phyloP scores from a whole-genome alignment of 2,113 vertebrate genomes.

The Pristiophorus japonicus region DNA sequence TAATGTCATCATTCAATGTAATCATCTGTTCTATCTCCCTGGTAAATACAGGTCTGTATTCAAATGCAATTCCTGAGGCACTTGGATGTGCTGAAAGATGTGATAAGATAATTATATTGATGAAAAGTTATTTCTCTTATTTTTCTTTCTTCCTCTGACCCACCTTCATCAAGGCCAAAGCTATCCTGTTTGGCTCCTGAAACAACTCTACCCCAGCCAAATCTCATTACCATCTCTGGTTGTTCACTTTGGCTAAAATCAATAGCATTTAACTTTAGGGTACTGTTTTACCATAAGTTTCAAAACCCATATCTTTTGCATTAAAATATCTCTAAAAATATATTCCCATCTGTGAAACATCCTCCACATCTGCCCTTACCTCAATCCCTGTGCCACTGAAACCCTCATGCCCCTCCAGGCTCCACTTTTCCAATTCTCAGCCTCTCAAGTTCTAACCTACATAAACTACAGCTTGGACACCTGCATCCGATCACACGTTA shows the following conservation, averaged over 20 bases:
- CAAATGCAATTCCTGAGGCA: not conserved
- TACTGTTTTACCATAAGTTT: not conserved
- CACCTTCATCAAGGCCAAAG: too few species aligned
- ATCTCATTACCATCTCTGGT: not conserved
- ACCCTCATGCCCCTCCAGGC: not conserved
- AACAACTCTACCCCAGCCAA: not conserved
- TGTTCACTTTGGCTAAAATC: not conserved
- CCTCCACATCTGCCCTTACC: not conserved
- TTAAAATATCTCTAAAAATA: not conserved
- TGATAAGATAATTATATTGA: too few species aligned
- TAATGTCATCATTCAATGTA: too few species aligned
- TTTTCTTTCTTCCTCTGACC: not conserved
- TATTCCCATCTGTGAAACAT: not conserved
- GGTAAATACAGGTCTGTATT: not conserved
- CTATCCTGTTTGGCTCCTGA: not conserved
- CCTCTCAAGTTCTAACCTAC: not conserved
- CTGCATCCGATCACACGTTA: not conserved
- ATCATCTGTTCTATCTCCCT: too few species aligned
- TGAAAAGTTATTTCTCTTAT: not conserved
- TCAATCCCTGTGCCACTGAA: not conserved
- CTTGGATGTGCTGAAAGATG: not conserved
- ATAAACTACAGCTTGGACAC: not conserved
- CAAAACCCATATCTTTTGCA: not conserved
- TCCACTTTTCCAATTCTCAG: not conserved
- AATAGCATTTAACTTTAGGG: not conserved